Conservation (phyloP, 2,888 invertebrate species). For the Antheraea yamamai region DNA sequence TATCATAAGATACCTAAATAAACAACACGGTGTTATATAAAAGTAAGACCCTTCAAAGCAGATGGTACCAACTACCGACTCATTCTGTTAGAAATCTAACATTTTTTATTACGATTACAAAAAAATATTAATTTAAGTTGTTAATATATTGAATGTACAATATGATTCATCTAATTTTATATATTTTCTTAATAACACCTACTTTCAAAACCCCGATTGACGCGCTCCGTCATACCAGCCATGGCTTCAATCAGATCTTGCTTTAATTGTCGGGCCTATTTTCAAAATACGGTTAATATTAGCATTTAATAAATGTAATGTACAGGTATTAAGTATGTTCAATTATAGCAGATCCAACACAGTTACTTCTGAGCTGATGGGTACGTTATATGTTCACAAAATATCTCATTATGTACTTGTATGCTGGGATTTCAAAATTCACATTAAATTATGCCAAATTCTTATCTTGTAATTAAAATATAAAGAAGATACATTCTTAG, state of each 20-base stretch:
- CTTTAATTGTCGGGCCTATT: slow-evolving; percentile 40
- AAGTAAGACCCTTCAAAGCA: not conserved
- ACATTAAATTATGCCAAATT: too few species aligned
- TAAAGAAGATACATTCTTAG: too few species aligned
- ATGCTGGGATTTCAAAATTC: not conserved
- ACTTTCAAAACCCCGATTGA: slow-evolving; percentile 54
- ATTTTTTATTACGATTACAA: too few species aligned
- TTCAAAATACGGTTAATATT: not conserved
- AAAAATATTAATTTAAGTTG: too few species aligned
- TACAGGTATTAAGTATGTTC: not conserved
- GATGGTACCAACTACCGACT: not conserved
- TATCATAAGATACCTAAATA: not conserved
- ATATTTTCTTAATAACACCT: slow-evolving; percentile 28
- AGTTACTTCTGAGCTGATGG: not conserved
- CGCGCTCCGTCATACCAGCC: slow-evolving; percentile 48
- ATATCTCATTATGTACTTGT: not conserved
- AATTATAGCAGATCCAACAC: not conserved
- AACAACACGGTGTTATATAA: not conserved
- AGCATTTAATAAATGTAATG: not conserved
- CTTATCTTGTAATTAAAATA: too few species aligned
- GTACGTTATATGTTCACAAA: not conserved
- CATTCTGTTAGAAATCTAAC: not conserved
- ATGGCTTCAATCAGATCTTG: slow-evolving; percentile 37
- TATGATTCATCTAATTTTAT: not conserved
- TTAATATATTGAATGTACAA: not conserved